Conservation (phyloP, 2,797 vertebrate genomes). For the Bovichtus diacanthus region DNA sequence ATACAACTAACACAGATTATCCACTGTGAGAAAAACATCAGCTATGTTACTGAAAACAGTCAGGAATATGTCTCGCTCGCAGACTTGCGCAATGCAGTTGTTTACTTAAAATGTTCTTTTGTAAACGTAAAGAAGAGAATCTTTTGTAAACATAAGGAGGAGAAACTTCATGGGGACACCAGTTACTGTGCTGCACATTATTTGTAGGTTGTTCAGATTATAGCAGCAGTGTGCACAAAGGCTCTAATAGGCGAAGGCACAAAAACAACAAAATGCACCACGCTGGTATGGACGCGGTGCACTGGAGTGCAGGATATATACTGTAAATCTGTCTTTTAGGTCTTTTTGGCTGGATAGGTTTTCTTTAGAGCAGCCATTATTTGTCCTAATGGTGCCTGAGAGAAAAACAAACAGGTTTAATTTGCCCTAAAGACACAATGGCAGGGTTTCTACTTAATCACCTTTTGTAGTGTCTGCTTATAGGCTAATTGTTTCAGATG, state of each 20-base stretch:
- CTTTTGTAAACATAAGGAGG: background rate
- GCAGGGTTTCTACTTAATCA: background rate
- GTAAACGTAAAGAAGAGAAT: background rate
- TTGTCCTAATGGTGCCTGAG: background rate
- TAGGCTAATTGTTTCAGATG: background rate
- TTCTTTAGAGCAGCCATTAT: background rate
- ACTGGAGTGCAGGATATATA: background rate
- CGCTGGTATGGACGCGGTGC: background rate
- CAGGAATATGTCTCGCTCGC: constrained; percentile 7
- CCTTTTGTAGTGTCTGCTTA: background rate
- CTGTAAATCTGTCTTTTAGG: background rate
- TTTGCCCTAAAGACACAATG: background rate
- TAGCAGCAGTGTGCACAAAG: background rate
- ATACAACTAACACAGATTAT: constrained; percentile 52
- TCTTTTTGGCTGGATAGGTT: background rate
- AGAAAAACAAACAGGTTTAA: background rate
- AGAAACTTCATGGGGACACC: background rate
- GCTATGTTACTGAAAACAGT: constrained; percentile 49
- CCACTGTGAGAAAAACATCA: constrained; percentile 53
- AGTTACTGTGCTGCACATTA: background rate
- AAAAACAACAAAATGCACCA: background rate
- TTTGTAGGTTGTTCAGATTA: background rate
- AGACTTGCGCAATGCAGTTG: constrained; percentile 11
- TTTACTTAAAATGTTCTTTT: constrained; percentile 1
- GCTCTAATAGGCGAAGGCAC: background rate